Evolutionary conservation across 2,113 vertebrate genomes (phyloP).

Genomic region (Chaetodon trifascialis): DNA sequence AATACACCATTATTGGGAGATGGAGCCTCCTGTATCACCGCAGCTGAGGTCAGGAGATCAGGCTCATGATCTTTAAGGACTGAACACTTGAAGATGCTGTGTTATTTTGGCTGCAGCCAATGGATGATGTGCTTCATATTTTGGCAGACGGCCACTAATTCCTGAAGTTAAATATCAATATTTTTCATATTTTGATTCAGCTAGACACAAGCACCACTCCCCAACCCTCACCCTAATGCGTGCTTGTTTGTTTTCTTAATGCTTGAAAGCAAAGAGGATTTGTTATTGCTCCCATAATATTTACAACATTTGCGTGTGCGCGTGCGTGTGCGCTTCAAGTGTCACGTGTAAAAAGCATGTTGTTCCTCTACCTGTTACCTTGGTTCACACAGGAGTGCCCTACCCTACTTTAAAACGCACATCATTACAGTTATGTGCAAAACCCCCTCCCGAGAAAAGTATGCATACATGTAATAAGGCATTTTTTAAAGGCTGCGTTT

Average conservation of each 20-base stretch:
- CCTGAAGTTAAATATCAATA: neutral
- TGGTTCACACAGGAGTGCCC: neutral
- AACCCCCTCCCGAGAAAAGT: neutral
- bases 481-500: neutral
- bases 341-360: conserved; percentile 47
- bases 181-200: conserved; percentile 1
- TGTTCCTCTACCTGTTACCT: neutral
- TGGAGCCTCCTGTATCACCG: no score
- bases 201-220: neutral
- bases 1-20: neutral
- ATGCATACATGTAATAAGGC: neutral
- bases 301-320: neutral
- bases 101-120: neutral
- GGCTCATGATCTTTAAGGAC: neutral
- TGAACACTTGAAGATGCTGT: no score
- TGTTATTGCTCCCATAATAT: conserved; percentile 1
- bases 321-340: neutral
- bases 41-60: no score
- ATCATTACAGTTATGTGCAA: neutral
- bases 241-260: conserved; percentile 4
- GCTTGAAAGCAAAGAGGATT: conserved; percentile 28
- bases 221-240: neutral
- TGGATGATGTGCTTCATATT: neutral
- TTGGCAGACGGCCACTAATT: neutral
- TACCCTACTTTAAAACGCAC: no score